Base-by-base conservation (phyloP, 2,888 invertebrate species). In the Dorcus hopei region DNA sequence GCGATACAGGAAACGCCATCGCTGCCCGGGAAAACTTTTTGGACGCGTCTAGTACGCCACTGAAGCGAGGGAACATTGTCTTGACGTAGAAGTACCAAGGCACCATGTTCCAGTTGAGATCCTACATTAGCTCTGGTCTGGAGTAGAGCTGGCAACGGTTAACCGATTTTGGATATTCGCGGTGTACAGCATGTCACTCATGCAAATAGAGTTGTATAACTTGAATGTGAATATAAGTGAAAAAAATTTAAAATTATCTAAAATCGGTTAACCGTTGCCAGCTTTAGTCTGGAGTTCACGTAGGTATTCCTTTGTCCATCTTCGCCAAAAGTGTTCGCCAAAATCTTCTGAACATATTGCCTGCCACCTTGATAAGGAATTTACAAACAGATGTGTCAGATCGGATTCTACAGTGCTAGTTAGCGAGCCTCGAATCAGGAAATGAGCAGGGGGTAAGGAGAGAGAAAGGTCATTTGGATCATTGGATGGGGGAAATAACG, bases 261-360 rank as follows among this genome's bases (percentile, higher is more conserved):
- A n/a, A n/a, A n/a, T n/a, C n/a, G n/a, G n/a, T n/a, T n/a, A n/a
- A n/a, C 70, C 67, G 66, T 41, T 68, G 66, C 0, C 58, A 3
- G 39, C 6, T 11, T 1, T 26, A 1, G 1, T 14, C 14, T 14
- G 66, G 0, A 68, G 61, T 11, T 50, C 48, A 6, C 61, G 42
- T 1, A 71, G 40, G n/a, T 68, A 71, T 16, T 72, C 70, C n/a
- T 47, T 43, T 9, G 42, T 50, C 68, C 60, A 66, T 9, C 54
- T 51, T 52, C 45, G 64, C 69, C 14, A 14, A 14, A 2, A 59
- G 38, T 65, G 57, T 51, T 52, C 45, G 64, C 69, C 14, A 14
- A 14, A 2, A 59, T 11, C 3, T 57, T 52, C 40, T 68, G 67
- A 1, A 67, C 19, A 1, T 51, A 19, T 14, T 14, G 14, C 65